Evolutionary conservation across 2,113 vertebrate genomes (phyloP).

Genomic region (Limanda limanda): DNA sequence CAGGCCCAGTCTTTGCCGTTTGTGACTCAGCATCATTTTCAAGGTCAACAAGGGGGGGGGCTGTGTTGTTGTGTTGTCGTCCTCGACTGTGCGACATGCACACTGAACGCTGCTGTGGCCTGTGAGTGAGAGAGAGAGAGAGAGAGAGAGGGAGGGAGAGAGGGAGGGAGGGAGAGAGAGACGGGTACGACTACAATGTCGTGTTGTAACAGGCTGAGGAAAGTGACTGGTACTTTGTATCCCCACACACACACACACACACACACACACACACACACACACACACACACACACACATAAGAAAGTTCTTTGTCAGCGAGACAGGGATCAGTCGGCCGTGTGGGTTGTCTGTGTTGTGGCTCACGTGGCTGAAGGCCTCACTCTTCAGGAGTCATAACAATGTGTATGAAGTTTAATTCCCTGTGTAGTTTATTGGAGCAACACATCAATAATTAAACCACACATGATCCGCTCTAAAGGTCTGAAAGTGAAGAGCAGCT

Average conservation of each 20-base stretch:
- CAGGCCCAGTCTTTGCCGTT: constrained; percentile 61
- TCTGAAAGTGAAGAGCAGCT: neutral
- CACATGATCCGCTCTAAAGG: neutral
- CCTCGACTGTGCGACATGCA: constrained; percentile 33
- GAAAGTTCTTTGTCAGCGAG: constrained; percentile 63
- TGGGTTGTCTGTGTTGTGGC: constrained; percentile 20
- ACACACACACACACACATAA: constrained; percentile 2
- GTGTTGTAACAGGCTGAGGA: constrained; percentile 56
- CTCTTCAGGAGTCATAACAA: constrained; percentile 10
- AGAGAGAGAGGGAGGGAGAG: neutral
- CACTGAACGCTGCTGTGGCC: constrained; percentile 16
- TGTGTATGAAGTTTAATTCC: neutral
- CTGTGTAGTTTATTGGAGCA: neutral
- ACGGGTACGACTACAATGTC: constrained; percentile 29
- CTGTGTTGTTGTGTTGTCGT: constrained; percentile 45
- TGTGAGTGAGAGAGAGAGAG: neutral
- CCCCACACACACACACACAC: constrained; percentile 3
- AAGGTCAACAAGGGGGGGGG: constrained; percentile 68
- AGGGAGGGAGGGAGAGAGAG: neutral
- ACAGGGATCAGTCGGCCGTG: constrained; percentile 53
- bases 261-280: too few species aligned
- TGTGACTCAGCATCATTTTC: constrained; percentile 74
- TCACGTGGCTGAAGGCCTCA: constrained; percentile 7
- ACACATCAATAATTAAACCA: neutral
- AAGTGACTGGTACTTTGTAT: constrained; percentile 60